Evolutionary conservation across 2,797 vertebrate genomes (phyloP).

Genomic region (Clarias pachynema): DNA sequence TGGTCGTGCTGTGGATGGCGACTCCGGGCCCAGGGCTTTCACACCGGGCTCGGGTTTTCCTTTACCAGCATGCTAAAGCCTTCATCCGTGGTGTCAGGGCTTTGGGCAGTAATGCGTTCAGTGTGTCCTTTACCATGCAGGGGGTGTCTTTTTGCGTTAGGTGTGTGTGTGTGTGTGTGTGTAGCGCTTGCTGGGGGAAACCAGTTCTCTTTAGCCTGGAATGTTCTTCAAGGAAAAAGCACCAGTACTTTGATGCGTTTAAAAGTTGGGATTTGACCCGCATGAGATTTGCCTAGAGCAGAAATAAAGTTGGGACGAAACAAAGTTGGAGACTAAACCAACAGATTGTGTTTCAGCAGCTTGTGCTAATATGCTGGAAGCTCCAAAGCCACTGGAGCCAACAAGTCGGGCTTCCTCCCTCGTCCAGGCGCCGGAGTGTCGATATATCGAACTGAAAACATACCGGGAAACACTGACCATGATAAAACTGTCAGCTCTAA

Average conservation of each 20-base stretch:
- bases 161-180: slow-evolving; percentile 56
- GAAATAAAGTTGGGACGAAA: slow-evolving; percentile 60
- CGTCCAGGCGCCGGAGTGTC: slow-evolving; percentile 21
- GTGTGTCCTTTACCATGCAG: slow-evolving; percentile 52
- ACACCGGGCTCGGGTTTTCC: slow-evolving; percentile 64
- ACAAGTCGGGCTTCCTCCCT: slow-evolving; percentile 48
- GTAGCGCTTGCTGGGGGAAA: slow-evolving; percentile 56
- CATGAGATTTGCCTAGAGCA: slow-evolving; percentile 11
- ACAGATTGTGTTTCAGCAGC: slow-evolving; percentile 35
- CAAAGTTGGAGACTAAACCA: slow-evolving; percentile 55
- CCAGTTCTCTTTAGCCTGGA: slow-evolving; percentile 64
- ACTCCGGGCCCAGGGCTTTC: slow-evolving; percentile 77
- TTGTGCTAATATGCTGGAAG: slow-evolving; percentile 50
- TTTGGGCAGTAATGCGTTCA: slow-evolving; percentile 51
- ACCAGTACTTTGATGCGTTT: slow-evolving; percentile 58
- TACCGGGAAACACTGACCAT: background rate
- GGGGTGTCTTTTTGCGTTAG: slow-evolving; percentile 47
- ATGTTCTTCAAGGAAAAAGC: slow-evolving; percentile 60
- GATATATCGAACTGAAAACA: slow-evolving; percentile 1
- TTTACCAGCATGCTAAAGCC: slow-evolving; percentile 60
- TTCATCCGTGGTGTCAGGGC: slow-evolving; percentile 49
- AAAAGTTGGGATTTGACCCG: slow-evolving; percentile 66
- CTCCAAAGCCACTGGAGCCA: slow-evolving; percentile 45
- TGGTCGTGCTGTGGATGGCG: slow-evolving; percentile 67
- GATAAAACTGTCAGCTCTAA: background rate